Evolutionary conservation across 2,113 vertebrate species (phyloP).

Genomic region (Erythrolamprus reginae): DNA sequence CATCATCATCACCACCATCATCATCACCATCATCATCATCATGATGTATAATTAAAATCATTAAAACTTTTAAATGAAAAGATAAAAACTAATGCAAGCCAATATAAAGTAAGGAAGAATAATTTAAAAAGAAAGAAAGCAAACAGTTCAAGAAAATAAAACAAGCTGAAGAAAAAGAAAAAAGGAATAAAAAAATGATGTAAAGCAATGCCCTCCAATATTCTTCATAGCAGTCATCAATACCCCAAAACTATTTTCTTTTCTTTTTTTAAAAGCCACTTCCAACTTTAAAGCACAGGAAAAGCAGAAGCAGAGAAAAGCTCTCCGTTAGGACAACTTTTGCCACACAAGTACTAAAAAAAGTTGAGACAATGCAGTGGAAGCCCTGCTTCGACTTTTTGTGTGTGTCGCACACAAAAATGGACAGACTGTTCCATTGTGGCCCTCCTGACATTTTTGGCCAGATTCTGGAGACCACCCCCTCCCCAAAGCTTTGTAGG

Average conservation of each 20-base stretch:
- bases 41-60: too few relatives aligned
- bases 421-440: not conserved
- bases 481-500: not conserved
- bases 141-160: not conserved
- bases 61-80: too few relatives aligned
- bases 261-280: not conserved
- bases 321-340: not conserved
- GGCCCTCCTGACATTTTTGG: not conserved
- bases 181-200: not conserved
- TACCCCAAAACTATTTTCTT: not conserved
- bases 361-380: not conserved
- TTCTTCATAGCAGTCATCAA: not conserved
- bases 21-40: too few relatives aligned
- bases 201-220: not conserved
- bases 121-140: not conserved
- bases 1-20: too few relatives aligned
- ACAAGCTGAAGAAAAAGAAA: not conserved
- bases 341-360: not conserved
- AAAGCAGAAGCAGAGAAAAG: not conserved
- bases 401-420: not conserved
- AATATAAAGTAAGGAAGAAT: not conserved
- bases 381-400: not conserved
- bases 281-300: not conserved
- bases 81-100: too few relatives aligned
- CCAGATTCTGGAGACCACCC: not conserved